phyloP scores from a whole-genome alignment of 2,797 vertebrate species.

The Sebastes baramenuke region DNA sequence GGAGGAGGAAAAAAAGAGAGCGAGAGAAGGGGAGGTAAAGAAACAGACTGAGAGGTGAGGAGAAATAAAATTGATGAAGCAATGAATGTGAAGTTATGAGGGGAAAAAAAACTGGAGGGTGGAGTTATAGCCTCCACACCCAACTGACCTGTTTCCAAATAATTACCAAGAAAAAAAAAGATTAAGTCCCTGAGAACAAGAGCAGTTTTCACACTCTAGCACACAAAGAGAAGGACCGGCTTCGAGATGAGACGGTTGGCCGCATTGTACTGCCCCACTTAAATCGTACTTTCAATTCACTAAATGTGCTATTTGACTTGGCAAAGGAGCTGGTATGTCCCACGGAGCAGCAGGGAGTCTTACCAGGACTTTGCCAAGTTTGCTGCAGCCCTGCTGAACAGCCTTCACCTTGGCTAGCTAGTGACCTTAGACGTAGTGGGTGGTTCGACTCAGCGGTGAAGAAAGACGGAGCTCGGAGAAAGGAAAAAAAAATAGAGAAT shows the following conservation, averaged over 20 bases:
- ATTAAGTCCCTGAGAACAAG: conserved; percentile 89
- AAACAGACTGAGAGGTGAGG: conserved; percentile 20
- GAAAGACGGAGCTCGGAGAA: conserved; percentile 15
- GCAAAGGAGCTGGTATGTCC: conserved; percentile 91
- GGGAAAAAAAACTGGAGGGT: conserved; percentile 73
- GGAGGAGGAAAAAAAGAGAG: conserved; percentile 46
- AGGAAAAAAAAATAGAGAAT: conserved; percentile 78
- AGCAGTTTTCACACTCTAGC: conserved; percentile 89
- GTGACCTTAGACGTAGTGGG: conserved; percentile 95
- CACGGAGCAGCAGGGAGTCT: conserved; percentile 90
- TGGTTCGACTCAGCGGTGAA: conserved; percentile 84
- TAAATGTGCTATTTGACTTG: conserved; percentile 98
- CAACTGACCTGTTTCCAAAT: conserved; percentile 96
- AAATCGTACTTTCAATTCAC: conserved; percentile 96
- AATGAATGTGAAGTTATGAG: conserved; percentile 35
- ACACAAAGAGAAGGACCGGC: conserved; percentile 87
- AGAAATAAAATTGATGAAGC: conserved; percentile 36
- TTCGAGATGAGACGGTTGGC: conserved; percentile 89
- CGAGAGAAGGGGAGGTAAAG: conserved; percentile 1
- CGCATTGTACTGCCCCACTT: conserved; percentile 91
- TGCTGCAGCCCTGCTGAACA: conserved; percentile 87
- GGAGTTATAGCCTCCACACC: conserved; percentile 86
- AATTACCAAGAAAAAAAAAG: conserved; percentile 87
- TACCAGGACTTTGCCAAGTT: conserved; percentile 92
- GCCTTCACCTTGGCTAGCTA: conserved; percentile 87